These are phyloP conservation scores for Sphaeramia orbicularis DNA, from an alignment of 2,797 vertebrate genomes.

Conservation along the genomic window DNA sequence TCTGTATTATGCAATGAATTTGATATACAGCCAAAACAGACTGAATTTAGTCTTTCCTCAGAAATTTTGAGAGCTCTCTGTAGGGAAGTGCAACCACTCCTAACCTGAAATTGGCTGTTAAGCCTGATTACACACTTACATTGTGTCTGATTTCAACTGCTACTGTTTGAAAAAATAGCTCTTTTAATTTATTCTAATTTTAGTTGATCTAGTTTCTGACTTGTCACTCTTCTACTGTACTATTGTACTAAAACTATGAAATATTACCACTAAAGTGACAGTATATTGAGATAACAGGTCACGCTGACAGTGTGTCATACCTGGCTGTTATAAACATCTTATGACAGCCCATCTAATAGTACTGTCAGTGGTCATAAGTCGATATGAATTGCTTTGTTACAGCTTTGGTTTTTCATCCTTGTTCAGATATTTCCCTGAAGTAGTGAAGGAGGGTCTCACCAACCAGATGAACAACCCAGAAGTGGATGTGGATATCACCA, in stretches of 20 bases:
- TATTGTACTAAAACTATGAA: not conserved
- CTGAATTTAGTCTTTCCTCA: not conserved
- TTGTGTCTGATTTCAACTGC: constrained; percentile 40
- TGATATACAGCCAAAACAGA: not conserved
- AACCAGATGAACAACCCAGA: constrained; percentile 98
- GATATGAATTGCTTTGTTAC: not conserved
- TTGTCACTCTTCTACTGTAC: not conserved
- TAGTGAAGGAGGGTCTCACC: constrained; percentile 96
- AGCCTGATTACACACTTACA: constrained; percentile 27
- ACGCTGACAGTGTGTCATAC: not conserved
- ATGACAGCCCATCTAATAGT: not conserved
- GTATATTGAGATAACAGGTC: not conserved
- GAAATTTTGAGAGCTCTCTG: constrained; percentile 12
- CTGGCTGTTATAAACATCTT: too few species aligned
- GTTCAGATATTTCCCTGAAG: constrained; percentile 94
- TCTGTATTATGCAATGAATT: not conserved
- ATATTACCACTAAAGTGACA: constrained; percentile 1
- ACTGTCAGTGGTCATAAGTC: not conserved
- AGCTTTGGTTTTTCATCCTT: constrained; percentile 3
- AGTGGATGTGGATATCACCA: constrained; percentile 96
- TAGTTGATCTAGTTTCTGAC: constrained; percentile 16
- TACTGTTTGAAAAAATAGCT: not conserved
- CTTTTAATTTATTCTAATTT: constrained; percentile 23
- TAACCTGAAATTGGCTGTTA: constrained; percentile 30
- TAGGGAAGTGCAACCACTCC: constrained; percentile 15